A percentile compares a stretch with the other conserved stretches of the same genome.
Evolutionary conservation across 2,888 invertebrate species (phyloP).

Genomic region (Boloria selene): DNA sequence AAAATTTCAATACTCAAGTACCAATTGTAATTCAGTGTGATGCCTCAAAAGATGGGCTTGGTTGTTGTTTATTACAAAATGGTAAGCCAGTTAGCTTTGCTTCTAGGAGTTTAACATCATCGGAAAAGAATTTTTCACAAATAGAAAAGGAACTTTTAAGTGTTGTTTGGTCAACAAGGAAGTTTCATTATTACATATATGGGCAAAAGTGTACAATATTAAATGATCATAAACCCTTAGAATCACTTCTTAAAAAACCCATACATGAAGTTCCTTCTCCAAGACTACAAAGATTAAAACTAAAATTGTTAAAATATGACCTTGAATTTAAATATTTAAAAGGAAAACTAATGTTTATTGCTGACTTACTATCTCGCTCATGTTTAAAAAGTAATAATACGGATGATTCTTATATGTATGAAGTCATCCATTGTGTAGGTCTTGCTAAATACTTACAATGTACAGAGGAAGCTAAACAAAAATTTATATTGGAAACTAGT

Average conservation of each 20-base stretch:
- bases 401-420: too few species aligned
- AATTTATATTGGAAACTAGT: too few species aligned
- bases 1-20: conserved; percentile 31
- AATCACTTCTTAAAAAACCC: too few species aligned
- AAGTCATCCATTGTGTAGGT: too few species aligned
- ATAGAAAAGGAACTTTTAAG: conserved; percentile 59
- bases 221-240: conserved; percentile 19
- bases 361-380: too few species aligned
- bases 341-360: conserved; percentile 14
- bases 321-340: conserved; percentile 9
- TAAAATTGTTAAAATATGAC: not conserved
- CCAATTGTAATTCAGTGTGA: conserved; percentile 13
- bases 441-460: too few species aligned
- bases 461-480: too few species aligned
- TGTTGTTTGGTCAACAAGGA: conserved; percentile 49
- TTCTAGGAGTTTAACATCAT: conserved; percentile 27
- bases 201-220: conserved; percentile 33
- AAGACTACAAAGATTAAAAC: too few species aligned
- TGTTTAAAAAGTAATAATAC: too few species aligned
- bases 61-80: conserved; percentile 38
- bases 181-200: conserved; percentile 51
- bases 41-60: conserved; percentile 14
- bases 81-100: conserved; percentile 34
- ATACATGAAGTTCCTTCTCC: too few species aligned
- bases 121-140: conserved; percentile 44